Evolutionary conservation across 2,797 vertebrate species (phyloP).

Genomic region (Gallinago solitaria): DNA sequence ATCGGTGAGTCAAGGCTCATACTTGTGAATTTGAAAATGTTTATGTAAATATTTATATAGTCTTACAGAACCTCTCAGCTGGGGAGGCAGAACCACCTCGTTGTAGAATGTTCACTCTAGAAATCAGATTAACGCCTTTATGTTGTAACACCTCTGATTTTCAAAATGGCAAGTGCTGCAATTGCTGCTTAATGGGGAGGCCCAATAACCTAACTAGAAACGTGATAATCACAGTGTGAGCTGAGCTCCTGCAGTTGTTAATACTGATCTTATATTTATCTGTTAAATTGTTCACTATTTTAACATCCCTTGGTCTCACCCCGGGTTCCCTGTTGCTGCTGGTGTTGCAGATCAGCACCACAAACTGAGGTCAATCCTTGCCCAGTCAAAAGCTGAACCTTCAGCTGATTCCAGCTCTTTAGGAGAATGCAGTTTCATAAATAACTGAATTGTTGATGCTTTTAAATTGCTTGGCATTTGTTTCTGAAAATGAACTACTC

Average conservation of each 20-base stretch:
- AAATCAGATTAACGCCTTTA: not conserved
- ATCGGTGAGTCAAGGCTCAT: conserved; percentile 49
- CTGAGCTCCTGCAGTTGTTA: too few species aligned
- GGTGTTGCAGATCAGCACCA: not conserved
- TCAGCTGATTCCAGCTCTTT: not conserved
- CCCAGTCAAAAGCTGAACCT: not conserved
- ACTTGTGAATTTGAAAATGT: not conserved
- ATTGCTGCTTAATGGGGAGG: not conserved
- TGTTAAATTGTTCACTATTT: not conserved
- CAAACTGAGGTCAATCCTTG: not conserved
- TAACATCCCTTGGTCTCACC: not conserved
- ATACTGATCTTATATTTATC: not conserved
- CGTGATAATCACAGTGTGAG: rapidly evolving
- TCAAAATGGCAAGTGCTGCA: not conserved
- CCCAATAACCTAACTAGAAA: not conserved
- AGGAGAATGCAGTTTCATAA: not conserved
- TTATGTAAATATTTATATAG: not conserved
- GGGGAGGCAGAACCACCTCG: not conserved
- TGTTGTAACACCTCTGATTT: not conserved
- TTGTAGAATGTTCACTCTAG: not conserved
- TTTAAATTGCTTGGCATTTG: not conserved
- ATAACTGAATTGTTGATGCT: not conserved
- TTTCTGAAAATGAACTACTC: not conserved
- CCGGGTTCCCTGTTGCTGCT: not conserved
- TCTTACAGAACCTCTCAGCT: not conserved